Base-by-base conservation (phyloP, 2,888 invertebrate species). In the Dryococelus australis region DNA sequence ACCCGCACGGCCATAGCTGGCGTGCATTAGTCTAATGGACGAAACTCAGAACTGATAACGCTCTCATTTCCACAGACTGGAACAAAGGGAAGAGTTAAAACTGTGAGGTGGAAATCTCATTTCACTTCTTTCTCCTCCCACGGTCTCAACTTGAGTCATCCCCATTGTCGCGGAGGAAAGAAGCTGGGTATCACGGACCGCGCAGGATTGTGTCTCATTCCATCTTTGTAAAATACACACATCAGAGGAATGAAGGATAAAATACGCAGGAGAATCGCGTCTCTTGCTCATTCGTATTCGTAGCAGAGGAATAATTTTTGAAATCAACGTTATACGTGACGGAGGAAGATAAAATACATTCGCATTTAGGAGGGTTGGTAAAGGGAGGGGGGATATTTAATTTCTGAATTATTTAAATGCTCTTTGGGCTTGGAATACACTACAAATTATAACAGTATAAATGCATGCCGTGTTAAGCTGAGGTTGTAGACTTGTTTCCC, bases 11-110 rank as follows among this genome's bases (percentile, higher is more conserved):
- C 43, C 35, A 20, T 43, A 83, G 51, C 83, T n/a, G 28, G 27
- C 35, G 53, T 53, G 86, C 86, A 87, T 87, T 87, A 87, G 84
- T 65, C 86, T 87, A 87, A 87, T 87, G 86, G 86, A 84, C 43
- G 27, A 35, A 35, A 35, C 86, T 84, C 43, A 26, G 35, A 81
- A 26, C 84, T 84, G 86, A 87, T 87, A 87, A 84, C 84, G 84
- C 53, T 83, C 24, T 83, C 83, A 83, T 35, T 28, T 83, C 83
- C 83, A 28, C 28, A 35, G 83, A 35, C 83, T 83, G 43, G 65
- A 65, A 65, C 65, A 65, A 65, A 83, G 80, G n/a, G 43, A 28
- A 83, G 43, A 83, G 83, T 83, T 83, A 83, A 83, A 83, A 83
- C 83, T 83, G 35, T 20, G 83, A 83, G 83, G 83, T 83, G 43